Base-by-base conservation (phyloP, 2,888 invertebrate species). In the Cephus pygmeus region DNA sequence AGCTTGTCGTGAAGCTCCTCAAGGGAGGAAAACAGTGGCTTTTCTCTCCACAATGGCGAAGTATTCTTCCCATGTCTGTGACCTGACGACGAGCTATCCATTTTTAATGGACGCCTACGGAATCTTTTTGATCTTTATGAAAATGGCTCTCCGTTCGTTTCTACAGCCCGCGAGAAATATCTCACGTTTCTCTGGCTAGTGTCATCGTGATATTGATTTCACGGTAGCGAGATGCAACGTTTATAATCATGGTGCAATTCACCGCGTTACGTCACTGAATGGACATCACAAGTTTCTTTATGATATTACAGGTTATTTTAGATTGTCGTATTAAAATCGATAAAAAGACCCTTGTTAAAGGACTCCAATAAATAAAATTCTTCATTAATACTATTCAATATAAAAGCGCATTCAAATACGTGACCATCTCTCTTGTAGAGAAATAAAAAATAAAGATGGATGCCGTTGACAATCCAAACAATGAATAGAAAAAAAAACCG, bases 1-100 rank as follows among this genome's bases (percentile, higher is more conserved):
- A 91, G 85, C 82, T 89, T 91, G 83, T 90, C 90, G 79, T 89
- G 90, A 71, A 91, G 83, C 77, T 91, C 90, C 77, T 90, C 91
- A 73, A 91, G 85, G 30, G 91, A 90, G 31, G 89, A 89, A 80
- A 91, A 91, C 75, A 91, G 82, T 69, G 91, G 90, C 69, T 83
- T 3, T 15, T 85, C 81, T 71, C 79, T 81, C 75, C 76, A 79
- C 69, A 85, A 69, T 68, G 73, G 77, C 69, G 80, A 34, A 15
- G 85, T 76, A 73, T 84, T 81, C 79, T 78, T 82, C 40, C 81
- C 75, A 15, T 80, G 76, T 73, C 80, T 82, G 77, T 82, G 76
- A 56, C 83, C 81, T 75, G 86, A 77, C 71, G 81, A 82, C 69
- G 73, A 74, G n/a, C 79, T 81, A 73, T 84, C 77, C 85, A 84